Conservation (phyloP, 37 sponge, comb jelly and placozoan genomes). For the Halisarca cf. caerulea region DNA sequence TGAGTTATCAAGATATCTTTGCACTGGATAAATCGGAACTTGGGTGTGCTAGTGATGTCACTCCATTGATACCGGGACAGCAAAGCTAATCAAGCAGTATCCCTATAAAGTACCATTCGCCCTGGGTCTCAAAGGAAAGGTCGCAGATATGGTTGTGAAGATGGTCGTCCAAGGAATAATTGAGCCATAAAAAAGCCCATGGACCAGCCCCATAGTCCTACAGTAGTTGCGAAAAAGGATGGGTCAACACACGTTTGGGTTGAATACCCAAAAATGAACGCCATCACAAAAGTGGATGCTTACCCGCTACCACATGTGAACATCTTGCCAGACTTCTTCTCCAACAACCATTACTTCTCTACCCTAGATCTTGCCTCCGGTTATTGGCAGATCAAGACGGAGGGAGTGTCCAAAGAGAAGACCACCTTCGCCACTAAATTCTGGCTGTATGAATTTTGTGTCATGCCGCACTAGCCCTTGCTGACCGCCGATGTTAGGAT, state of each 20-base stretch:
- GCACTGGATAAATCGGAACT: too few relatives aligned
- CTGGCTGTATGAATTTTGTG: slow-evolving; percentile 33
- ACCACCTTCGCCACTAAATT: slow-evolving; percentile 17
- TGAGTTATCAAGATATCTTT: too few relatives aligned
- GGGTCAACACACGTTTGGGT: slow-evolving; percentile 22
- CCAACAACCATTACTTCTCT: not conserved
- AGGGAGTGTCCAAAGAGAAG: not conserved
- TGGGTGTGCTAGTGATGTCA: not conserved
- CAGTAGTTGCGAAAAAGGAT: slow-evolving; percentile 22
- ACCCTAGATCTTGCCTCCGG: slow-evolving; percentile 18
- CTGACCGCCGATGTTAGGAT: too few relatives aligned
- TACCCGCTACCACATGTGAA: slow-evolving; percentile 40
- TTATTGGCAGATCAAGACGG: slow-evolving; percentile 34
- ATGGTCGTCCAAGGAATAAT: slow-evolving; percentile 14
- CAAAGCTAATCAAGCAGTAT: not conserved
- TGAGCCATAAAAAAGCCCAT: slow-evolving; percentile 7
- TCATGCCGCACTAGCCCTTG: too few relatives aligned
- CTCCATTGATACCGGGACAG: not conserved
- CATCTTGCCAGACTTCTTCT: not conserved
- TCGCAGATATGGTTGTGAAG: not conserved
- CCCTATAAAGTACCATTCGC: not conserved
- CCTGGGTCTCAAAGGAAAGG: not conserved
- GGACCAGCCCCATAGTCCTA: slow-evolving; percentile 32
- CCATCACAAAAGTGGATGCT: slow-evolving; percentile 21
- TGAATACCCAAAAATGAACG: slow-evolving; percentile 27